Base-by-base conservation (phyloP, 30 jellyfish, hydroid and myxozoan species). In the Cassiopea andromeda region DNA sequence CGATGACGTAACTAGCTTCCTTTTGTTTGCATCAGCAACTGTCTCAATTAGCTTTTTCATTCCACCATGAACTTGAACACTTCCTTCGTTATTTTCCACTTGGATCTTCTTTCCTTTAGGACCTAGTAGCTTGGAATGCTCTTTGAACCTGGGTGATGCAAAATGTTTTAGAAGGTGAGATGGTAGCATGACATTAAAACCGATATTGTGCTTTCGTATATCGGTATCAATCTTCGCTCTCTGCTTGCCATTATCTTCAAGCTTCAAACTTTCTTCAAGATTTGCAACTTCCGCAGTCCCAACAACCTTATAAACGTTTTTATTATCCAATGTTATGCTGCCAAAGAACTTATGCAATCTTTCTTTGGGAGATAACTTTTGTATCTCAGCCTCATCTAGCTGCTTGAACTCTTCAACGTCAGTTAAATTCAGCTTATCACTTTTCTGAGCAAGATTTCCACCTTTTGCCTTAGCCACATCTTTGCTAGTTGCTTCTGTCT, bases 401-500 rank as follows among this genome's bases (percentile, higher is more conserved):
- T 85, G 96, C 57, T 57, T 71, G 70, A 76, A 80, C 81, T 66
- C 71, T 46, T 87, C 94, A 7, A 58, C 87, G 18, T 91, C 57
- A 5, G 91, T 67, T 9, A 78, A 59, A 61, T 77, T 82, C 46
- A 48, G 75, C 81, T 46, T 59, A 19, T 57, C 44, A 1, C 71
- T 67, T 14, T 71, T 72, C 68, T 88, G 90, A 6, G 90, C 90
- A 8, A 80, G 86, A 78, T 78, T 80, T 79, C 90, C 90, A 50
- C 87, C 46, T 43, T 48, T 81, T 46, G 97, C 94, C 60, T 77
- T 81, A 9, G 93, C 87, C 81, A 58, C 91, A 7, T 83, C 88
- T 92, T 94, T 94, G 98, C 98, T 94, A 94, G 98, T 91, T 94
- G 98, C 98, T 94, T 91, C 97, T 91, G 98, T 91, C 97, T 90